Percentiles rank a stretch among this genome's conserved stretches.
phyloP scores from a whole-genome alignment of 2,797 vertebrate species.

The Silurus aristotelis region DNA sequence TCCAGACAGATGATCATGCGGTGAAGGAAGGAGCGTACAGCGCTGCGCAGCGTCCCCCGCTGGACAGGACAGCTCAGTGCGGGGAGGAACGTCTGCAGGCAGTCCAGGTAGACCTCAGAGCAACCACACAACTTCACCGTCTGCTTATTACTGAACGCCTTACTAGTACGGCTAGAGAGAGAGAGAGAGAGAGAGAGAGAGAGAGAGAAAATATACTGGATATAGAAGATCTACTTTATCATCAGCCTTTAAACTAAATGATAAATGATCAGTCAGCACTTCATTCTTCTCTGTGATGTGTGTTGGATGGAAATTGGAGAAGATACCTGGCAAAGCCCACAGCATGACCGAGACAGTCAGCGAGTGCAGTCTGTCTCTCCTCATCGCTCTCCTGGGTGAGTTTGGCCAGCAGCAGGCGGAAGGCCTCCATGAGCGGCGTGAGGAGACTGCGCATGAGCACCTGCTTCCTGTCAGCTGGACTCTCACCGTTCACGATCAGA shows the following conservation, averaged over 20 bases:
- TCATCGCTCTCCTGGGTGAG: conserved; percentile 85
- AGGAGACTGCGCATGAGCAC: conserved; percentile 92
- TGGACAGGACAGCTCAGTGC: conserved; percentile 93
- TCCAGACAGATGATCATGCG: conserved; percentile 99
- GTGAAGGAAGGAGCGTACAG: conserved; percentile 95
- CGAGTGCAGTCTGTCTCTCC: conserved; percentile 85
- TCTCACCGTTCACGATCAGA: conserved; percentile 91
- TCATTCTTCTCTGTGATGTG: neutral
- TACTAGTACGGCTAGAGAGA: conserved; percentile 88
- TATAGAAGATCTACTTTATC: neutral
- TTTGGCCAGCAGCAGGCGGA: conserved; percentile 88
- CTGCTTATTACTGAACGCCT: conserved; percentile 99
- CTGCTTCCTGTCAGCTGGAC: conserved; percentile 89
- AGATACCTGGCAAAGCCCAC: conserved; percentile 92
- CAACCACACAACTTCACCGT: conserved; percentile 97
- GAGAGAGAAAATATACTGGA: neutral
- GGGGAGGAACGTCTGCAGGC: conserved; percentile 90
- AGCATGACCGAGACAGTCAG: conserved; percentile 93
- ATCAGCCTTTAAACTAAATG: neutral
- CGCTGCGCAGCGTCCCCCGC: conserved; percentile 85
- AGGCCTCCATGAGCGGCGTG: conserved; percentile 90
- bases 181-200: neutral
- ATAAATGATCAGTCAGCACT: neutral
- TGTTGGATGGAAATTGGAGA: neutral
- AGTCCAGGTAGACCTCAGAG: conserved; percentile 93